A percentile compares a stretch with the other conserved stretches of the same genome.
Evolutionary conservation across 1,140 invertebrate genomes (phyloP).

Genomic region (Choristoneura fumiferana): DNA sequence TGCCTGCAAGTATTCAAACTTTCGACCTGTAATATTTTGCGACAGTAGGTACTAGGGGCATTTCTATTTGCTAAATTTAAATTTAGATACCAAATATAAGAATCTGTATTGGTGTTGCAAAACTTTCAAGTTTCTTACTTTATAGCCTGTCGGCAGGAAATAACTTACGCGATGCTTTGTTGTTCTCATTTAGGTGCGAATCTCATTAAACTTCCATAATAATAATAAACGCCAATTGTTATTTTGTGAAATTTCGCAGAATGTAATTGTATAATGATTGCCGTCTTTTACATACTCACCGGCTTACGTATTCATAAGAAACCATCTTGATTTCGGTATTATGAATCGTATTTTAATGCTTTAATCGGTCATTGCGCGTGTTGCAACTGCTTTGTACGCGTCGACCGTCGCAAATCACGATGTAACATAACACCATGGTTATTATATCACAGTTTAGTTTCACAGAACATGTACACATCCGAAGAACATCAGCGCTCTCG

Average conservation of each 20-base stretch:
- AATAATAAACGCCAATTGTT: background rate
- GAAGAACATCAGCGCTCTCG: constrained; percentile 3
- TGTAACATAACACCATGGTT: constrained; percentile 2
- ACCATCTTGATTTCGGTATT: background rate
- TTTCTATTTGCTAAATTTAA: too few relatives aligned
- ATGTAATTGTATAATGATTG: constrained; percentile 14
- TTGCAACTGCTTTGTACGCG: background rate
- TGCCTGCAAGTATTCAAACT: too few relatives aligned
- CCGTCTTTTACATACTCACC: constrained; percentile 11
- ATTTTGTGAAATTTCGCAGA: constrained; percentile 1
- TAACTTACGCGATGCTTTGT: background rate
- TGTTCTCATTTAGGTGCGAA: background rate
- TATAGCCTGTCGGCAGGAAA: background rate
- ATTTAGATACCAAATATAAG: background rate
- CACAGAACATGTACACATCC: constrained; percentile 3
- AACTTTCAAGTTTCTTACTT: too few relatives aligned
- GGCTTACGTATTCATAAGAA: constrained; percentile 9
- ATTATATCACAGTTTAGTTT: constrained; percentile 2
- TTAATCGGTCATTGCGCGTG: constrained; percentile 15
- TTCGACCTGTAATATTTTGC: too few relatives aligned
- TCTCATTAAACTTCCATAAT: background rate
- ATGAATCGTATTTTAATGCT: constrained; percentile 19
- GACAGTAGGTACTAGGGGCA: too few relatives aligned
- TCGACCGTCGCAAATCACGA: background rate
- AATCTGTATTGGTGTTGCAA: too few relatives aligned